These are phyloP conservation scores for Cactoblastis cactorum DNA, from an alignment of 2,888 invertebrate species.

Conservation along the genomic window DNA sequence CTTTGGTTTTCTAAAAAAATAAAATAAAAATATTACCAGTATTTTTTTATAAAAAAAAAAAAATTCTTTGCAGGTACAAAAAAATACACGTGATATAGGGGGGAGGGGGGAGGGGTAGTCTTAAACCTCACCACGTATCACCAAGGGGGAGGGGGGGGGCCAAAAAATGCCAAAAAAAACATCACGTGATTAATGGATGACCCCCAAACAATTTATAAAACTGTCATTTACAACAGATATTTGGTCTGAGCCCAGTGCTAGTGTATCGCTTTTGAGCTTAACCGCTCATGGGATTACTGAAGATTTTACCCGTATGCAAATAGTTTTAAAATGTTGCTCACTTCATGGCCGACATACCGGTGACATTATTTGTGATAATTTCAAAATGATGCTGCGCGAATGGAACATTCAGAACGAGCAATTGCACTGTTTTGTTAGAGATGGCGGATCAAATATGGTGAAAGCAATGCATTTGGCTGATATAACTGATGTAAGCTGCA, in stretches of 20 bases:
- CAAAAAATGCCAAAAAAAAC: no score
- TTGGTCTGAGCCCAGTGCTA: constrained; percentile 27
- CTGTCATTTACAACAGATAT: constrained; percentile 29
- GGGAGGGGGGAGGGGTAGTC: no score
- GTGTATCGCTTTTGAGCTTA: constrained; percentile 24
- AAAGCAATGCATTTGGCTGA: neutral
- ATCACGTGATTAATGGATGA: no score
- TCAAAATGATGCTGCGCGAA: neutral
- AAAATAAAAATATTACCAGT: no score
- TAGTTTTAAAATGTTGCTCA: neutral
- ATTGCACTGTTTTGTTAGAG: constrained; percentile 16
- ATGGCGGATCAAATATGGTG: neutral
- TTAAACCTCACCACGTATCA: no score
- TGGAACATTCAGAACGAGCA: neutral
- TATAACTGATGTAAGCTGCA: neutral
- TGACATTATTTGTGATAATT: neutral
- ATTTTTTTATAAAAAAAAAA: no score
- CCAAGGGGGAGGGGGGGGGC: no score
- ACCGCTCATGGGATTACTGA: neutral
- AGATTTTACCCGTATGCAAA: neutral
- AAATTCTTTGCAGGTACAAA: no score
- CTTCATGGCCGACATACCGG: neutral
- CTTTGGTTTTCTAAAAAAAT: no score
- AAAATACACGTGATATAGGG: no score
- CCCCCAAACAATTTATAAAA: constrained; percentile 26